These are phyloP conservation scores for Plecotus auritus DNA, from an alignment of 2,113 vertebrate genomes.

Conservation along the genomic window DNA sequence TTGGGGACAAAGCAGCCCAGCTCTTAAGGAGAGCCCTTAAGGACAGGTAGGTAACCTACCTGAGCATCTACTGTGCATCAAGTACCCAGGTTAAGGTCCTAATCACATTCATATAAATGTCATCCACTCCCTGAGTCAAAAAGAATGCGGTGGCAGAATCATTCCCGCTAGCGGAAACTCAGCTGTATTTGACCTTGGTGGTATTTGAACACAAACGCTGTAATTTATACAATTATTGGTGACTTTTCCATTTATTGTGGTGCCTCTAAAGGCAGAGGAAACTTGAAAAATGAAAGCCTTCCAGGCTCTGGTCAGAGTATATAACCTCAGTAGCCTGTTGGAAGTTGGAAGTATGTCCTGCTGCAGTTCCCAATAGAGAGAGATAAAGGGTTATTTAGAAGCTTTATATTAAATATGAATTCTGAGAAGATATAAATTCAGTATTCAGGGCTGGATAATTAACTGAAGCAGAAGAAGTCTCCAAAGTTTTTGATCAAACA, in stretches of 20 bases:
- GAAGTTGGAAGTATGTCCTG: background rate
- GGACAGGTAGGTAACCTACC: background rate
- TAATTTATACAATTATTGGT: background rate
- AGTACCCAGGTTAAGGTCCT: background rate
- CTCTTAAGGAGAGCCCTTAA: background rate
- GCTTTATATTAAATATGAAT: background rate
- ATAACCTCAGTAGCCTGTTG: background rate
- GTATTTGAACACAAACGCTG: background rate
- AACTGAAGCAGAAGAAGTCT: background rate
- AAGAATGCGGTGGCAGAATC: too few relatives aligned
- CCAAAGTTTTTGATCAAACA: background rate
- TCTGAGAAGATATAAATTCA: background rate
- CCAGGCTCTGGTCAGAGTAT: background rate
- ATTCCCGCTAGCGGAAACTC: background rate
- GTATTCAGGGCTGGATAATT: background rate
- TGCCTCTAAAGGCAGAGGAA: background rate
- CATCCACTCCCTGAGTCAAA: background rate
- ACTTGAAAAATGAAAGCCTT: background rate
- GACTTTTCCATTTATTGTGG: background rate
- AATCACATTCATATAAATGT: background rate
- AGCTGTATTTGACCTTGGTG: background rate
- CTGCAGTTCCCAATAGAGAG: background rate
- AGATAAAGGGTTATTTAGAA: background rate
- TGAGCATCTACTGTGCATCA: background rate
- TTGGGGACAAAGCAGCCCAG: background rate